Percentiles rank a stretch among this genome's conserved stretches.
Conservation (phyloP, 2,113 vertebrate genomes). For the Colossoma macropomum region DNA sequence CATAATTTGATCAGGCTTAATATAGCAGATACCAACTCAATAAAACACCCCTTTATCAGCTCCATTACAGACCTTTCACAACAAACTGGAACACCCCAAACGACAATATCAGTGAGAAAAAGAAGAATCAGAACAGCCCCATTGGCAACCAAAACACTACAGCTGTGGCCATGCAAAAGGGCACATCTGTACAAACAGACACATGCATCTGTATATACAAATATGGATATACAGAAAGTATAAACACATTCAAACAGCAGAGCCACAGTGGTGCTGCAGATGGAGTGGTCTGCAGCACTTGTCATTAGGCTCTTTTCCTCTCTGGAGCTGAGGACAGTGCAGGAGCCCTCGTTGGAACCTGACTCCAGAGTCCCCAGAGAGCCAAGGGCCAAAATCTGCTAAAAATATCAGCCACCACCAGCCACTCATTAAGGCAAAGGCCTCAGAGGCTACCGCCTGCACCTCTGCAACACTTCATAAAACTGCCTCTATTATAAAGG, state of each 20-base stretch:
- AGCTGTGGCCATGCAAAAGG: not conserved
- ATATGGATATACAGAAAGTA: not conserved
- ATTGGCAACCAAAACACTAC: not conserved
- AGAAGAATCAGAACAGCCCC: not conserved
- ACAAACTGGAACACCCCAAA: not conserved
- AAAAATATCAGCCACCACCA: constrained; percentile 52
- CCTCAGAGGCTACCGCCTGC: not conserved
- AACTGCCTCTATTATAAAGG: not conserved
- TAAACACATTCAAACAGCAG: constrained; percentile 16
- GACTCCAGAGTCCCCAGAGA: constrained; percentile 41
- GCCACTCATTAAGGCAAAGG: constrained; percentile 25
- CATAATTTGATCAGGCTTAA: no score
- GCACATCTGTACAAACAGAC: constrained; percentile 37
- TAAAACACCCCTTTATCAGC: no score
- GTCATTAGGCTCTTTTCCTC: not conserved
- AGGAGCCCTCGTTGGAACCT: constrained; percentile 22
- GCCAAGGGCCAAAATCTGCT: constrained; percentile 35
- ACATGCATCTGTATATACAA: not conserved
- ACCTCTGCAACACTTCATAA: not conserved
- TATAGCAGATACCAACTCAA: no score
- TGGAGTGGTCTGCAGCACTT: not conserved
- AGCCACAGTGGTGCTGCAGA: not conserved
- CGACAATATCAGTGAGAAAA: not conserved
- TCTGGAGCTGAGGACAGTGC: constrained; percentile 11
- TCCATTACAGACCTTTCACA: no score